Conservation (phyloP, 2,888 invertebrate species). For the Mongoloraphidia duomilia region DNA sequence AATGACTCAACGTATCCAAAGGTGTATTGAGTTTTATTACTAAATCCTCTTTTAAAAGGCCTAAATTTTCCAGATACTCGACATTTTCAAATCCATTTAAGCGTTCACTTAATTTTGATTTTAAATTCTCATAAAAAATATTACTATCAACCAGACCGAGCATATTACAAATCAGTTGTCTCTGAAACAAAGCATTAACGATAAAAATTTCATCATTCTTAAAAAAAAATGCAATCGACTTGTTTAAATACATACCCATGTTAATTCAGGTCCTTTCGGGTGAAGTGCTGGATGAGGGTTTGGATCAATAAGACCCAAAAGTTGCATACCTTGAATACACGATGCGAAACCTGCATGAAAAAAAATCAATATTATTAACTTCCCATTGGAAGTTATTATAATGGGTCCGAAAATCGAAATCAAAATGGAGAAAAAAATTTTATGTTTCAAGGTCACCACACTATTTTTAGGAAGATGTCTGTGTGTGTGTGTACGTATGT, state of each 20-base stretch:
- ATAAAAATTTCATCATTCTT: not conserved
- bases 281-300: slow-evolving; percentile 83
- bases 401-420: too few relatives aligned
- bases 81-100: slow-evolving; percentile 57
- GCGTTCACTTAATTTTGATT: slow-evolving; percentile 64
- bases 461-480: too few relatives aligned
- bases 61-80: slow-evolving; percentile 70
- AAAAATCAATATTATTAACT: too few relatives aligned
- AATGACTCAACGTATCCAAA: slow-evolving; percentile 84
- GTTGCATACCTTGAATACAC: slow-evolving; percentile 73
- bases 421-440: too few relatives aligned
- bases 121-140: slow-evolving; percentile 87
- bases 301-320: slow-evolving; percentile 75
- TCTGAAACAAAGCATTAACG: slow-evolving; percentile 33
- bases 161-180: slow-evolving; percentile 71
- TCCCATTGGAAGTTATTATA: too few relatives aligned
- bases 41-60: slow-evolving; percentile 68
- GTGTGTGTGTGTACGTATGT: too few relatives aligned
- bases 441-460: too few relatives aligned
- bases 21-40: slow-evolving; percentile 77
- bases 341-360: slow-evolving; percentile 60
- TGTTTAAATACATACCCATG: slow-evolving; percentile 56
- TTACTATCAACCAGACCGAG: slow-evolving; percentile 71
- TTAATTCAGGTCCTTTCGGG: slow-evolving; percentile 86
- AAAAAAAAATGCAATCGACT: not conserved